These are phyloP conservation scores for Datnioides undecimradiatus DNA, from an alignment of 2,113 vertebrate species.

Conservation along the genomic window DNA sequence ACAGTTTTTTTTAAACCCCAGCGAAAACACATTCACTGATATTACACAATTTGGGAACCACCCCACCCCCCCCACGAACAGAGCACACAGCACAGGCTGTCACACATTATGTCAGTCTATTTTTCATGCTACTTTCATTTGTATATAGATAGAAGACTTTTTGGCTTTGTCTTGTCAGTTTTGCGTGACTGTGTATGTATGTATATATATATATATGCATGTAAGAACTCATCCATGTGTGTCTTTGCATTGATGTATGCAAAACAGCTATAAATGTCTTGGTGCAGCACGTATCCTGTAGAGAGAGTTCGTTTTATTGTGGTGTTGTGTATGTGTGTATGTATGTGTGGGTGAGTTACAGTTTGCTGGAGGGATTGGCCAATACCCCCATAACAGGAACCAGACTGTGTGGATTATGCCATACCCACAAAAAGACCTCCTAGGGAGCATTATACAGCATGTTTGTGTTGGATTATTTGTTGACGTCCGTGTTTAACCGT, in stretches of 20 bases:
- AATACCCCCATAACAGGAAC: constrained; percentile 71
- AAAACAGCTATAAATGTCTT: not conserved
- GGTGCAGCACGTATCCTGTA: not conserved
- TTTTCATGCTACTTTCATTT: not conserved
- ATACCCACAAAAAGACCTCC: constrained; percentile 62
- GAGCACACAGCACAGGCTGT: not conserved
- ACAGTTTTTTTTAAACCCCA: not conserved
- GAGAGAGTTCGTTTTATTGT: not conserved
- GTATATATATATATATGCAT: not conserved
- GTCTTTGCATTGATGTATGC: not conserved
- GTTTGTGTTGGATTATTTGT: constrained; percentile 41
- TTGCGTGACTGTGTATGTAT: not conserved
- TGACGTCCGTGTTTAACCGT: constrained; percentile 15
- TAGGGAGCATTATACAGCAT: constrained; percentile 37
- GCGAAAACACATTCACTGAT: not conserved
- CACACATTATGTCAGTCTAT: not conserved
- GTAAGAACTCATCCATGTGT: not conserved
- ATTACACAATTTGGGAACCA: constrained; percentile 24
- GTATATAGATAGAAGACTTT: not conserved
- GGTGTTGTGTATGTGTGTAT: not conserved
- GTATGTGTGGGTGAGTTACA: constrained; percentile 18
- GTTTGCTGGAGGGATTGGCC: constrained; percentile 64
- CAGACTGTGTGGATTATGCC: constrained; percentile 66
- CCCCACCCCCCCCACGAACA: not conserved
- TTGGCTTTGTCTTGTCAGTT: not conserved